A percentile compares a stretch with the other conserved stretches of the same genome.
Evolutionary conservation across 2,113 vertebrate genomes (phyloP).

Genomic region (Perognathus longimembris): DNA sequence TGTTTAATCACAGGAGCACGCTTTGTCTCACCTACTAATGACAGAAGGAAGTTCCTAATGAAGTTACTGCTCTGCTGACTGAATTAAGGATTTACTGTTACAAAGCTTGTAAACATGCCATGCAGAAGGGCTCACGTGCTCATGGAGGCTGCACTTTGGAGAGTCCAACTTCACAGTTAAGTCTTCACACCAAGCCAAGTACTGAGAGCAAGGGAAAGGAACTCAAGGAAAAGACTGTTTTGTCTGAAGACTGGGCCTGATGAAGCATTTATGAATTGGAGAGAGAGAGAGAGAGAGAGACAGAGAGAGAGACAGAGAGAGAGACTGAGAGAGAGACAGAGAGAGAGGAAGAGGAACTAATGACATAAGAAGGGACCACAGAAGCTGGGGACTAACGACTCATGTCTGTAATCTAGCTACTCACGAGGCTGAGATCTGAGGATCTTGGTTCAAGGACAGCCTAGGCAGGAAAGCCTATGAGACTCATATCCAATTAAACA

Average conservation of each 20-base stretch:
- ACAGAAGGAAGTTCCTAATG: conserved; percentile 44
- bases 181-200: background rate
- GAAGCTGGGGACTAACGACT: too few relatives aligned
- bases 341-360: background rate
- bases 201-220: background rate
- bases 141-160: background rate
- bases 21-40: background rate
- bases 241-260: background rate
- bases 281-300: background rate
- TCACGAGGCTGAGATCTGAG: too few relatives aligned
- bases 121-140: background rate
- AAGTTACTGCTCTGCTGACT: conserved; percentile 50
- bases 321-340: background rate
- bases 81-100: conserved; percentile 57
- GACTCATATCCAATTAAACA: too few relatives aligned
- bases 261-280: background rate
- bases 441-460: too few relatives aligned
- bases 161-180: background rate
- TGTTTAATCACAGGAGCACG: background rate
- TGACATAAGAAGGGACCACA: background rate
- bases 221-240: background rate
- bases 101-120: background rate
- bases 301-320: background rate
- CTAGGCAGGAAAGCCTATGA: too few relatives aligned
- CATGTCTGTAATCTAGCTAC: too few relatives aligned